Evolutionary conservation across 2,797 vertebrate genomes (phyloP).

Genomic region (Microhierax caerulescens): DNA sequence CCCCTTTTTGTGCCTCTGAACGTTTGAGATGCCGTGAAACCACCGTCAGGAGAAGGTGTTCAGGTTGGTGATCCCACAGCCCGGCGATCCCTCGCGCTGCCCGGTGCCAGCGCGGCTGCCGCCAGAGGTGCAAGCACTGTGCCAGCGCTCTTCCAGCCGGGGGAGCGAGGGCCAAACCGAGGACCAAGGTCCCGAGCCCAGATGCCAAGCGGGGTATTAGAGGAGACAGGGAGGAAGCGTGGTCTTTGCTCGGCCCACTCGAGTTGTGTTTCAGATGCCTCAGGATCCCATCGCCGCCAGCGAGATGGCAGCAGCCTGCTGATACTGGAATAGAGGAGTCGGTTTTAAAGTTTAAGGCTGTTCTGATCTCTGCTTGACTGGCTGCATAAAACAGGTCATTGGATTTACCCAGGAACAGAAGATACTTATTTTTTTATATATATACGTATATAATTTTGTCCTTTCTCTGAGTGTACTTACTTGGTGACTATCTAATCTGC

Average conservation of each 20-base stretch:
- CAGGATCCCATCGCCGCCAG: fast-evolving
- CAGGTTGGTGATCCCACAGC: not conserved
- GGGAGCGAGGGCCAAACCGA: not conserved
- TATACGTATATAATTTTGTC: not conserved
- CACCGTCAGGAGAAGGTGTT: not conserved
- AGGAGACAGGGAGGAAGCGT: not conserved
- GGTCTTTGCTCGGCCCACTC: not conserved
- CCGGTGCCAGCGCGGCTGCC: not conserved
- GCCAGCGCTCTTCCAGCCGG: not conserved
- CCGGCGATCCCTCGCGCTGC: not conserved
- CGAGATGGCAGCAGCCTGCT: not conserved
- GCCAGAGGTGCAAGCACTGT: not conserved
- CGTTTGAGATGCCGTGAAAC: not conserved
- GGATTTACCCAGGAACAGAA: not conserved
- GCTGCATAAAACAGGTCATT: not conserved
- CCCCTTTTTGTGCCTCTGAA: not conserved
- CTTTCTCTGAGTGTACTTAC: not conserved
- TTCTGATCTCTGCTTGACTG: constrained; percentile 36
- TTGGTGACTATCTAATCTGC: not conserved
- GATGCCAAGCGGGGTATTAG: not conserved
- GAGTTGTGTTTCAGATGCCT: not conserved
- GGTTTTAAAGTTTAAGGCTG: not conserved
- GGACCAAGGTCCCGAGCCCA: not conserved
- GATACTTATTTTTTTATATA: not conserved
- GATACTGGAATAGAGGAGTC: not conserved